A percentile compares a stretch with the other conserved stretches of the same genome.
phyloP scores from a whole-genome alignment of 2,888 invertebrate species.

The Agonopterix alstromeriana region DNA sequence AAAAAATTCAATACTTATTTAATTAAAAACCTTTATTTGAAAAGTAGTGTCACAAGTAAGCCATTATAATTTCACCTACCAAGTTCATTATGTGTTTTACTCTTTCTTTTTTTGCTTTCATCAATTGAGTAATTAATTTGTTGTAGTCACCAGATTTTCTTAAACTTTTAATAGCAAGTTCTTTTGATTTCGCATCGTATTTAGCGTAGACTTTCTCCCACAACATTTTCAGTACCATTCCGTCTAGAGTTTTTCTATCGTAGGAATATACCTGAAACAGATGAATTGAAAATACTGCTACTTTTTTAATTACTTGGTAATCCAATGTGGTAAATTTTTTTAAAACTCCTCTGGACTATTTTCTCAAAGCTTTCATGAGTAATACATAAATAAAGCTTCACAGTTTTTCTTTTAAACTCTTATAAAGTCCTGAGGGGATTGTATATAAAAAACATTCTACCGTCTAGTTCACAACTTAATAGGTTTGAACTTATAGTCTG shows the following conservation, averaged over 20 bases:
- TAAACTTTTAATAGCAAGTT: slow-evolving; percentile 43
- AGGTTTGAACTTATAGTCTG: too few relatives aligned
- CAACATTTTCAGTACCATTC: slow-evolving; percentile 52
- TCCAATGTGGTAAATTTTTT: too few relatives aligned
- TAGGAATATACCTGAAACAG: slow-evolving; percentile 32
- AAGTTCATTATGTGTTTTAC: slow-evolving; percentile 40
- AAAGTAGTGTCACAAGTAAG: slow-evolving; percentile 30
- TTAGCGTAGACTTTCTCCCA: slow-evolving; percentile 55
- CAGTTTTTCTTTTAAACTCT: too few relatives aligned
- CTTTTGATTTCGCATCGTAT: slow-evolving; percentile 42
- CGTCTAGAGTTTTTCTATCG: slow-evolving; percentile 49
- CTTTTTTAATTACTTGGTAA: too few relatives aligned
- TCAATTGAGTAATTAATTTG: slow-evolving; percentile 37
- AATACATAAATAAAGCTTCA: too few relatives aligned
- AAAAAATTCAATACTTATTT: not conserved
- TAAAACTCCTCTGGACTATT: too few relatives aligned
- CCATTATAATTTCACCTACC: slow-evolving; percentile 45
- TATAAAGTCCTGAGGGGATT: too few relatives aligned
- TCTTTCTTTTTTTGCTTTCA: slow-evolving; percentile 46
- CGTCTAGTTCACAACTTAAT: too few relatives aligned
- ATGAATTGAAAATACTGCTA: not conserved
- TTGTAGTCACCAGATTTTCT: slow-evolving; percentile 44
- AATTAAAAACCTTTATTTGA: not conserved
- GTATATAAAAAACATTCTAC: too few relatives aligned
- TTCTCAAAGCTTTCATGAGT: too few relatives aligned